These are phyloP conservation scores for Embiotoca jacksoni DNA, from an alignment of 2,113 vertebrate genomes.

Conservation along the genomic window DNA sequence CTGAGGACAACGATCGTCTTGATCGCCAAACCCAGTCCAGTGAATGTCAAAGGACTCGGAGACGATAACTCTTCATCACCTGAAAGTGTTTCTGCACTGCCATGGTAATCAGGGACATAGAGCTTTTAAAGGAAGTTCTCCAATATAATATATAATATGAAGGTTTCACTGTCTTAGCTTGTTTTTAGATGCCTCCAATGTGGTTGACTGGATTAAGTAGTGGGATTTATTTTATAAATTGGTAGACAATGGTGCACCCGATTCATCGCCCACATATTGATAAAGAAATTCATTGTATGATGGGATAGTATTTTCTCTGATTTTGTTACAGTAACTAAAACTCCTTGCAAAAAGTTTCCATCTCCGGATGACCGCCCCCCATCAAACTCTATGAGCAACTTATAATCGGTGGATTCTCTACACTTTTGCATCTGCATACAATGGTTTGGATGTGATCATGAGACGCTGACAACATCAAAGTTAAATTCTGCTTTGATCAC, in stretches of 20 bases:
- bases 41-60: not conserved
- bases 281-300: too few species aligned
- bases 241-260: too few species aligned
- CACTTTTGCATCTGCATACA: constrained; percentile 25
- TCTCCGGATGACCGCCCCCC: too few species aligned
- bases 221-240: too few species aligned
- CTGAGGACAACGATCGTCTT: not conserved
- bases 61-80: not conserved
- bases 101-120: not conserved
- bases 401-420: not conserved
- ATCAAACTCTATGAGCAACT: too few species aligned
- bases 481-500: constrained; percentile 58
- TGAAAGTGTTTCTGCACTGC: not conserved
- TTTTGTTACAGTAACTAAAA: too few species aligned
- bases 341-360: too few species aligned
- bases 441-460: constrained; percentile 28
- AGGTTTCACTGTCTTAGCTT: too few species aligned
- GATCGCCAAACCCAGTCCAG: not conserved
- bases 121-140: not conserved
- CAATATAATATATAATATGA: not conserved
- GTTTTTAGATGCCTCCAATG: too few species aligned
- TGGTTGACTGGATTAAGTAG: too few species aligned
- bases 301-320: not conserved
- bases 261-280: too few species aligned
- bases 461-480: constrained; percentile 62